These are phyloP conservation scores for Amblyraja radiata DNA, from an alignment of 2,797 vertebrate species.

Conservation along the genomic window DNA sequence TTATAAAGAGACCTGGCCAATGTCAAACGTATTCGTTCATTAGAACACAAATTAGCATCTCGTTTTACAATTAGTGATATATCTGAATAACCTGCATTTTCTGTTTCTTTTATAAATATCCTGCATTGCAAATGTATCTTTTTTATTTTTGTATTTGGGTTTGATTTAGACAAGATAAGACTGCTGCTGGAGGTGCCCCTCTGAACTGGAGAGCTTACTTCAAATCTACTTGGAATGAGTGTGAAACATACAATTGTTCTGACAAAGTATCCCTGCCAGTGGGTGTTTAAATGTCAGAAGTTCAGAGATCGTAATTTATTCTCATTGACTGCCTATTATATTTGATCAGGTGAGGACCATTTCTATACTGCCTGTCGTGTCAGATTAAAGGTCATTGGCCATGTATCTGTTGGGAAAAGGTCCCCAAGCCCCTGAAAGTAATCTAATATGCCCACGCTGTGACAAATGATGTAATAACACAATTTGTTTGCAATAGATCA, in stretches of 20 bases:
- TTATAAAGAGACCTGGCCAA: background rate
- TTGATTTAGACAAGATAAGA: background rate
- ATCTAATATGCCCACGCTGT: background rate
- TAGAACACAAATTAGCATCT: background rate
- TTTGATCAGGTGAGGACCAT: background rate
- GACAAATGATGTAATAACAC: background rate
- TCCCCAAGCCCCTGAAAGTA: background rate
- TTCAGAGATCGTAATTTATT: background rate
- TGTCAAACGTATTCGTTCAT: background rate
- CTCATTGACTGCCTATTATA: background rate
- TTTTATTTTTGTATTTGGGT: background rate
- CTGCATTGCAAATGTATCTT: background rate
- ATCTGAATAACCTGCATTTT: background rate
- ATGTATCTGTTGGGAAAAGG: background rate
- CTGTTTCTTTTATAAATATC: background rate
- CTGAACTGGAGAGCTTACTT: background rate
- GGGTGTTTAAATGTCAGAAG: background rate
- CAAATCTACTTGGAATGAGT: background rate
- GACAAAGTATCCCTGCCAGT: background rate
- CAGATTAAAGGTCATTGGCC: background rate
- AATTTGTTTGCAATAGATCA: background rate
- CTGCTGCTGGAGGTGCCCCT: background rate
- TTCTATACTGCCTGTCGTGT: background rate
- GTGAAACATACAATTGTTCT: constrained; percentile 7
- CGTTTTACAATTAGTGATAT: background rate